These are phyloP conservation scores for Lordiphosa mommai DNA, from an alignment of 1,140 invertebrate species.

Conservation along the genomic window DNA sequence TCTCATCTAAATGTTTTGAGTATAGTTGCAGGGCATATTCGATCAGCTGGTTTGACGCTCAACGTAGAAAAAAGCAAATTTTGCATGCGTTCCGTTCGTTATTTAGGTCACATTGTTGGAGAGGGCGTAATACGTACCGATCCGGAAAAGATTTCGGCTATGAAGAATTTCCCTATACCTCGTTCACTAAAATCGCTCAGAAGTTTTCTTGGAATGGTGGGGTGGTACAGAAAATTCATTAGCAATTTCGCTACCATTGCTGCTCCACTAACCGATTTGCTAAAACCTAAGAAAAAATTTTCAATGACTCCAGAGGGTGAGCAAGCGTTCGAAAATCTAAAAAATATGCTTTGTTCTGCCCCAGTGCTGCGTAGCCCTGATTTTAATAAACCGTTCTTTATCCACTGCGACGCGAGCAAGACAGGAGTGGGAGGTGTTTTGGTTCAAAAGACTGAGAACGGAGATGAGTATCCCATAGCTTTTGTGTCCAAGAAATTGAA, in stretches of 20 bases:
- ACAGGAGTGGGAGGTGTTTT: not conserved
- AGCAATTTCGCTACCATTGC: not conserved
- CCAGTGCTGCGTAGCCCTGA: too few relatives aligned
- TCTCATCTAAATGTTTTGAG: too few relatives aligned
- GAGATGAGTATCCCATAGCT: too few relatives aligned
- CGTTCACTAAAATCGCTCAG: not conserved
- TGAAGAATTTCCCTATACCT: not conserved
- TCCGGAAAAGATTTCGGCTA: slow-evolving; percentile 1
- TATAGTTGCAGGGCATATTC: too few relatives aligned
- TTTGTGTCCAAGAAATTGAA: not conserved
- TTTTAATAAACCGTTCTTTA: too few relatives aligned
- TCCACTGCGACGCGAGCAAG: not conserved
- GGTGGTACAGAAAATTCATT: not conserved
- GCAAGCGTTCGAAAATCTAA: not conserved
- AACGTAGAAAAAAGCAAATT: slow-evolving; percentile 12
- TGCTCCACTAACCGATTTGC: not conserved
- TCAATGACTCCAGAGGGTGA: not conserved
- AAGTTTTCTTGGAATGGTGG: not conserved
- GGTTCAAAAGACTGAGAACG: not conserved
- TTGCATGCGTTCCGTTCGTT: not conserved
- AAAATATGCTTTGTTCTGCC: too few relatives aligned
- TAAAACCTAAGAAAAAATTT: not conserved
- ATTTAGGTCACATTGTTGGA: slow-evolving; percentile 7
- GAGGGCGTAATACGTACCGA: slow-evolving; percentile 6
- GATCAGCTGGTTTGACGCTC: too few relatives aligned